Evolutionary conservation across 2,797 vertebrate genomes (phyloP).

Genomic region (Catamblyrhynchus diadema): DNA sequence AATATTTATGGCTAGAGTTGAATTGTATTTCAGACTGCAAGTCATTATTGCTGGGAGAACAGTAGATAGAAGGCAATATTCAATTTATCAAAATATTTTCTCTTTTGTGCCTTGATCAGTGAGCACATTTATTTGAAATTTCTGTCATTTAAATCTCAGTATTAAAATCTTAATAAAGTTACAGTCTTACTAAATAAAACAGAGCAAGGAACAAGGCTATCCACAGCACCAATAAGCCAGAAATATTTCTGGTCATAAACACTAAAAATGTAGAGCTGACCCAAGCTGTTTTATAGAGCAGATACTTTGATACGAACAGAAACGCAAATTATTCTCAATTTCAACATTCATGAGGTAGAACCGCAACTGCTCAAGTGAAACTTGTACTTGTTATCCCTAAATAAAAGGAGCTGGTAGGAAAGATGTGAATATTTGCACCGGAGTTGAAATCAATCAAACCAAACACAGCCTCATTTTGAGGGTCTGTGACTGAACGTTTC

Average conservation of each 20-base stretch:
- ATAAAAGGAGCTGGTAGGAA: neutral
- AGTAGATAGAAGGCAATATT: neutral
- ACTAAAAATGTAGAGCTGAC: neutral
- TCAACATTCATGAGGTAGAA: neutral
- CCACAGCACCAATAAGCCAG: neutral
- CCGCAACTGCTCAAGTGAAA: neutral
- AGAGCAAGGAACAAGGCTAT: neutral
- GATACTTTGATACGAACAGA: neutral
- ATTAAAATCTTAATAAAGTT: neutral
- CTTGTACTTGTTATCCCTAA: neutral
- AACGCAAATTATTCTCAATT: neutral
- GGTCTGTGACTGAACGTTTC: neutral
- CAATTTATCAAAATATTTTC: slow-evolving; percentile 2
- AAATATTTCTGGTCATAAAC: slow-evolving; percentile 15
- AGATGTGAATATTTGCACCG: neutral
- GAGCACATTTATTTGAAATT: neutral
- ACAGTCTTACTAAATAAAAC: neutral
- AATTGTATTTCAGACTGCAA: neutral
- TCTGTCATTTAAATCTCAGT: neutral
- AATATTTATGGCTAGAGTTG: slow-evolving; percentile 17
- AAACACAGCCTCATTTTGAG: neutral
- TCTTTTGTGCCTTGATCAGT: neutral
- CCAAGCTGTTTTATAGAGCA: neutral
- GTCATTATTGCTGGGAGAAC: neutral
- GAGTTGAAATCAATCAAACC: neutral